These are phyloP conservation scores for Hemibagrus guttatus DNA, from an alignment of 2,797 vertebrate genomes.

Conservation along the genomic window DNA sequence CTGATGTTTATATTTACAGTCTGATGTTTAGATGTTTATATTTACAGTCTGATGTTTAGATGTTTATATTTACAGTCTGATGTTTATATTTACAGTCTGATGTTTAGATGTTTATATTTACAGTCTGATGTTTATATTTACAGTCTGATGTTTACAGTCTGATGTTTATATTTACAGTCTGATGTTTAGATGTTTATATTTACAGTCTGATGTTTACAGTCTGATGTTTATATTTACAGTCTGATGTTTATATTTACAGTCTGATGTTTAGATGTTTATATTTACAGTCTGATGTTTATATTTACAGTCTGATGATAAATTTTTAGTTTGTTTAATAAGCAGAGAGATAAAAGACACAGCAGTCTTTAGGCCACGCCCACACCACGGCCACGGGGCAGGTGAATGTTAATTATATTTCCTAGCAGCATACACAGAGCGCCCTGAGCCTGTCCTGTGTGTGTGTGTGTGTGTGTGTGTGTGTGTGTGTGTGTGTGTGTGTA, in stretches of 20 bases:
- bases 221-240: not conserved
- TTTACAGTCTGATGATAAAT: not conserved
- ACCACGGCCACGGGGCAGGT: not conserved
- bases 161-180: not conserved
- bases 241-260: not conserved
- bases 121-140: not conserved
- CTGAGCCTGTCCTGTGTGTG: not conserved
- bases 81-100: not conserved
- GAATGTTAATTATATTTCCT: not conserved
- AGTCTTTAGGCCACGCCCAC: not conserved
- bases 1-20: not conserved
- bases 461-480: not conserved
- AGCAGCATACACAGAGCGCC: not conserved
- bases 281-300: not conserved
- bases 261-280: no score
- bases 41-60: not conserved
- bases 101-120: no score
- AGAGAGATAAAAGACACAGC: no score
- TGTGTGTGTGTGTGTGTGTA: not conserved
- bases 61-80: not conserved
- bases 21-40: no score
- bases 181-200: no score
- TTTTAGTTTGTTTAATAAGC: not conserved
- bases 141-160: not conserved
- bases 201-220: not conserved